Evolutionary conservation across 1,140 invertebrate species (phyloP).

Genomic region (Xylocopa sonorina): DNA sequence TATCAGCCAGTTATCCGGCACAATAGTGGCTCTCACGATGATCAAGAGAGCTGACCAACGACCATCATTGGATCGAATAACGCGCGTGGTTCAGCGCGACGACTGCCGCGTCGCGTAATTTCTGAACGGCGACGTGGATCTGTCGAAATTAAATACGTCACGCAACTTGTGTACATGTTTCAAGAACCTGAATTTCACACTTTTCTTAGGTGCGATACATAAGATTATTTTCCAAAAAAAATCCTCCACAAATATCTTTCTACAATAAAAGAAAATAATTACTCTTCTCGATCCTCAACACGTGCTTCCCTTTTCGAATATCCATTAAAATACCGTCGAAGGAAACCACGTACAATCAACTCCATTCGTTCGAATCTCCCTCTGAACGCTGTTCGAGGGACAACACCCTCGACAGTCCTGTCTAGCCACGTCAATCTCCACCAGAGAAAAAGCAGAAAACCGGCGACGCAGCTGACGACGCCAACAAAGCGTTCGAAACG

Average conservation of each 20-base stretch:
- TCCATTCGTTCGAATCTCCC: neutral
- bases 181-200: too few relatives aligned
- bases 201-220: too few relatives aligned
- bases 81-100: slow-evolving; percentile 26
- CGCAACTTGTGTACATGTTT: too few relatives aligned
- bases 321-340: neutral
- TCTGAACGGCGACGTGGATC: slow-evolving; percentile 19
- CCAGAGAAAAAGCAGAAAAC: slow-evolving; percentile 1
- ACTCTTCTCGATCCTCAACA: too few relatives aligned
- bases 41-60: slow-evolving; percentile 4
- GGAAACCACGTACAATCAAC: too few relatives aligned
- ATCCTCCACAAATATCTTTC: too few relatives aligned
- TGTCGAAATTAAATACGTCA: slow-evolving; percentile 12
- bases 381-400: too few relatives aligned
- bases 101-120: slow-evolving; percentile 9
- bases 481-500: slow-evolving; percentile 49
- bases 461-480: slow-evolving; percentile 36
- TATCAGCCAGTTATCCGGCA: slow-evolving; percentile 19
- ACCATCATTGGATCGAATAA: slow-evolving; percentile 38
- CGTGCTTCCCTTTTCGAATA: neutral
- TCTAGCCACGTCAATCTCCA: neutral
- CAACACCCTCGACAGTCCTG: neutral
- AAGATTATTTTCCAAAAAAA: too few relatives aligned
- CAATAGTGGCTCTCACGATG: slow-evolving; percentile 39
- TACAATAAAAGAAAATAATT: too few relatives aligned